These are phyloP conservation scores for Neotoxoptera formosana DNA, from an alignment of 1,140 invertebrate genomes.

Conservation along the genomic window DNA sequence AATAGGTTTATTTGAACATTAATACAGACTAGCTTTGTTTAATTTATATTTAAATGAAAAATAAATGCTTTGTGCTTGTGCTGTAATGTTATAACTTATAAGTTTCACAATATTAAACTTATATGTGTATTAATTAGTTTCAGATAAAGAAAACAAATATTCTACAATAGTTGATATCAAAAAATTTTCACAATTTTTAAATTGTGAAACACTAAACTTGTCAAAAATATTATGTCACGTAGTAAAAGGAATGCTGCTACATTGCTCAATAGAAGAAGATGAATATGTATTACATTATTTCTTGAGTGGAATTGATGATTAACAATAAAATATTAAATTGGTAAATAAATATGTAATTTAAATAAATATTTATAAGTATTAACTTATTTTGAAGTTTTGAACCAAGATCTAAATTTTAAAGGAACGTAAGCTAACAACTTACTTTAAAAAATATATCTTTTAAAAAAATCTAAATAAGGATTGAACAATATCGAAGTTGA, in stretches of 20 bases:
- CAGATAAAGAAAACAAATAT: conserved; percentile 59
- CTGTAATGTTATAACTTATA: not conserved
- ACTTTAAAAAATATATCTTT: no score
- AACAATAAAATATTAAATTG: not conserved
- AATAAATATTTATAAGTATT: not conserved
- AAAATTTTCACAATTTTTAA: conserved; percentile 68
- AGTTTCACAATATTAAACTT: not conserved
- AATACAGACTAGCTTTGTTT: not conserved
- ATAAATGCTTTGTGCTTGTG: not conserved
- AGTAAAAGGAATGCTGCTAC: conserved; percentile 66
- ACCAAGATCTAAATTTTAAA: not conserved
- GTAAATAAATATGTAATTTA: not conserved
- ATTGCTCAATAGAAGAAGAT: conserved; percentile 69
- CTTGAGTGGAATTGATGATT: conserved; percentile 65
- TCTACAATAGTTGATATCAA: conserved; percentile 67
- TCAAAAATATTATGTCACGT: conserved; percentile 70
- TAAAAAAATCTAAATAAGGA: no score
- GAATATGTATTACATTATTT: conserved; percentile 71
- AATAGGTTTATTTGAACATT: no score
- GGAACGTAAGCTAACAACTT: not conserved
- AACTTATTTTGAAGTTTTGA: not conserved
- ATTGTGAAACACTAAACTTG: conserved; percentile 69
- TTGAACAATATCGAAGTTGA: no score
- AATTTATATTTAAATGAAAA: not conserved
- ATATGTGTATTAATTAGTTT: not conserved